Evolutionary conservation across 2,797 vertebrate species (phyloP).

Genomic region (Pseudopleuronectes americanus): DNA sequence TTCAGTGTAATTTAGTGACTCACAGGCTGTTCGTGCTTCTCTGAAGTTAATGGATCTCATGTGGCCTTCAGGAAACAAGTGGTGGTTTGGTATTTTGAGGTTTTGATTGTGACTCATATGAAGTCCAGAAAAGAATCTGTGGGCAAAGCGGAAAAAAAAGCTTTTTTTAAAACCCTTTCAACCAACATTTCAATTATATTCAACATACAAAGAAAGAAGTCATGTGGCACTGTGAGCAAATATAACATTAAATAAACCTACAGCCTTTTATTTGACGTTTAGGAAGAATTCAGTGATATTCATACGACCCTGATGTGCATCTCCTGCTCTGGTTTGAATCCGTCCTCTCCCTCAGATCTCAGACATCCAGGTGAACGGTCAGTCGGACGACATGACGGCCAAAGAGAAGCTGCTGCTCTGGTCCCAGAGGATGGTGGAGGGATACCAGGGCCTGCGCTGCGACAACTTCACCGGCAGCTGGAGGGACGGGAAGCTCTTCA

Average conservation of each 20-base stretch:
- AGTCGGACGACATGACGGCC: constrained; percentile 97
- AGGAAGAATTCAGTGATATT: neutral
- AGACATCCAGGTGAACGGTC: constrained; percentile 96
- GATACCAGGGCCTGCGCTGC: constrained; percentile 91
- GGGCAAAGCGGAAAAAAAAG: constrained; percentile 12
- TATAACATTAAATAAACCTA: neutral
- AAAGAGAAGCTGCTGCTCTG: constrained; percentile 98
- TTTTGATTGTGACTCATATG: constrained; percentile 58
- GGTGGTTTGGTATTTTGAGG: constrained; percentile 25
- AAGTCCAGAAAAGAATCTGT: constrained; percentile 53
- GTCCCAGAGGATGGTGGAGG: constrained; percentile 96
- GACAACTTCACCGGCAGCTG: constrained; percentile 96
- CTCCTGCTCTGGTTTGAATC: neutral
- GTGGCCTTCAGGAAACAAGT: constrained; percentile 18
- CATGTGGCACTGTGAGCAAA: neutral
- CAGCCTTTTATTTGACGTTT: neutral
- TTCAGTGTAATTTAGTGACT: constrained; percentile 5
- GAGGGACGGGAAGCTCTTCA: constrained; percentile 95
- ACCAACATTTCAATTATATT: constrained; percentile 21
- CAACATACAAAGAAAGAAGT: neutral
- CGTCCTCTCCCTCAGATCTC: constrained; percentile 86
- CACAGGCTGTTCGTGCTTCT: neutral
- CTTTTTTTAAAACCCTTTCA: constrained; percentile 18
- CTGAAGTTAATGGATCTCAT: constrained; percentile 11
- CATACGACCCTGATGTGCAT: neutral